Evolutionary conservation across 2,888 invertebrate species (phyloP), one percentile per base, ranked within the genome.

Genomic region (Linnaemya tessellans): DNA sequence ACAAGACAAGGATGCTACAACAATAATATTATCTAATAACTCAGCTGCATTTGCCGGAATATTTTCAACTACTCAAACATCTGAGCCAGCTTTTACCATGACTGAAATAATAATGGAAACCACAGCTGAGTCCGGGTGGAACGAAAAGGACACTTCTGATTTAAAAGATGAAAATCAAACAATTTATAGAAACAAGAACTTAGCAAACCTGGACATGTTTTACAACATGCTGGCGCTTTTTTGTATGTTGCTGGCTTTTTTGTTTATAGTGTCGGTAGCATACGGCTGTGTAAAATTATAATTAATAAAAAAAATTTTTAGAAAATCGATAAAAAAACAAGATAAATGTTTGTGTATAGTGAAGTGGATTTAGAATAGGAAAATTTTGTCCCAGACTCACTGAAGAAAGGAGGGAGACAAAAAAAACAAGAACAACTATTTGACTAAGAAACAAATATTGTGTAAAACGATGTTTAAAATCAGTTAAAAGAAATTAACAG

Each of bases 271-370:
- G 0, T 25, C 80, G 15, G 80, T 73, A 0, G 5, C 71, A 2
- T 10, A n/a, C 35, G 71, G 71, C 15, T 71, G 79, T 35, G 54
- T 58, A n/a, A 80, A 73, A 18, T 54, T 80, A 4, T 73, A 58
- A 65, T n/a, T 60, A 43, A 25, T 25, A 41, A 11, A 25, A 30
- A 3, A 30, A 30, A 30, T 30, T 3, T 30, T 3, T 30, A 5
- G 30, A 30, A 30, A 3, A 3, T 30, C 30, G 5, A 5, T 30
- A 3, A 3, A 30, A 3, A 30, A 3, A 30, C 30, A 30, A n/a
- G n/a, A n/a, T n/a, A n/a, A n/a, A n/a, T n/a, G n/a, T n/a, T n/a
- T 30, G 5, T 30, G 30, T 5, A 2, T 30, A 30, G 2, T 30
- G 3, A 30, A 3, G 30, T 3, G 2, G 2, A 30, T 30, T 30